Evolutionary conservation across 1,140 invertebrate genomes (phyloP).

Genomic region (Mycetomoellerius zeteki): DNA sequence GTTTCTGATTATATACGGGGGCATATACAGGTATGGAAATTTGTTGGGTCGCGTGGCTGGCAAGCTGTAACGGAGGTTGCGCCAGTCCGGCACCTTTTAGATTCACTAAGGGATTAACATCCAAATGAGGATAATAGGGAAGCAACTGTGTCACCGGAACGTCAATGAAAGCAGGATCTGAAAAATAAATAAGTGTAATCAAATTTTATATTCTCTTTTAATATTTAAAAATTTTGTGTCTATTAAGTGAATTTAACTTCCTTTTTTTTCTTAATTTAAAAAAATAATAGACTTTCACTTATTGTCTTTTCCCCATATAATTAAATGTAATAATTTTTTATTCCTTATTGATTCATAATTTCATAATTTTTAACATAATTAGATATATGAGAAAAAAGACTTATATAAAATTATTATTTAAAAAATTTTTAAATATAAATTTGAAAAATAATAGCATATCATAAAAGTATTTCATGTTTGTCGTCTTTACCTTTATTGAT

Average conservation of each 20-base stretch:
- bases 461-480: background rate
- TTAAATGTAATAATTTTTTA: background rate
- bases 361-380: background rate
- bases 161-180: constrained; percentile 80
- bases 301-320: background rate
- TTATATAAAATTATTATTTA: background rate
- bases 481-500: constrained; percentile 74
- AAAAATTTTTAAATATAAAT: constrained; percentile 1
- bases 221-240: background rate
- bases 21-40: constrained; percentile 79
- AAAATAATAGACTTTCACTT: background rate
- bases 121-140: constrained; percentile 79
- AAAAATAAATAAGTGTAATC: constrained; percentile 23
- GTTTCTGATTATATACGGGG: constrained; percentile 76
- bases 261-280: constrained; percentile 2
- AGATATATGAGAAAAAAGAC: background rate
- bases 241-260: background rate
- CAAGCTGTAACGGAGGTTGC: constrained; percentile 72
- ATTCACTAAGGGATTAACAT: constrained; percentile 44
- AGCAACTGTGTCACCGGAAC: constrained; percentile 81
- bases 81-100: constrained; percentile 68
- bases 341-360: background rate
- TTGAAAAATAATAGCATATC: constrained; percentile 3
- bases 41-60: constrained; percentile 73
- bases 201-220: background rate